phyloP scores from a whole-genome alignment of 2,888 invertebrate species.

The Branchellion lobata region DNA sequence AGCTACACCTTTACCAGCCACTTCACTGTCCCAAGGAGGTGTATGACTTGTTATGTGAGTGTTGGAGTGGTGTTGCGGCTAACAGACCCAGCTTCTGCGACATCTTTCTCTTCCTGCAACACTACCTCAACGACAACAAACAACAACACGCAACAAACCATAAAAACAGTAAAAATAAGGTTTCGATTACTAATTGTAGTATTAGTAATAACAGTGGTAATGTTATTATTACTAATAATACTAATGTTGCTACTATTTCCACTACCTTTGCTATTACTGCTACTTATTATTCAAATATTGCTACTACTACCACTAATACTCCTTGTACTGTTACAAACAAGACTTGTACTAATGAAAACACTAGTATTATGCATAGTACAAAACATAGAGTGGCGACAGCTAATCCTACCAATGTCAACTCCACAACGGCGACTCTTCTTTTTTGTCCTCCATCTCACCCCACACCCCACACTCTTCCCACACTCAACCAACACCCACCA shows the following conservation, averaged over 20 bases:
- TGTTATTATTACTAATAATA: no score
- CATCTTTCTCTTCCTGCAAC: background rate
- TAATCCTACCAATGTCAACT: no score
- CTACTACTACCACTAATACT: background rate
- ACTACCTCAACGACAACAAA: slow-evolving; percentile 10
- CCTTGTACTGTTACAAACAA: no score
- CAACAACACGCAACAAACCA: slow-evolving; percentile 11
- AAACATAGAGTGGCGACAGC: no score
- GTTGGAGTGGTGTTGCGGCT: slow-evolving; percentile 1
- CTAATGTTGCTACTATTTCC: background rate
- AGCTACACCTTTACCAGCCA: slow-evolving; percentile 3
- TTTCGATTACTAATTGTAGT: background rate
- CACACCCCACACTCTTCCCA: no score
- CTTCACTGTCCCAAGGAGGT: slow-evolving; percentile 31
- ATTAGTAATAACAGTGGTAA: no score
- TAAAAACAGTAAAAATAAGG: background rate
- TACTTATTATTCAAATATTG: background rate
- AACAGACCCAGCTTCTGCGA: slow-evolving; percentile 25
- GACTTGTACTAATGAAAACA: no score
- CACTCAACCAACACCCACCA: no score
- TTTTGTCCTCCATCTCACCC: no score
- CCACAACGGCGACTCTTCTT: no score
- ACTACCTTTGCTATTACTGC: background rate
- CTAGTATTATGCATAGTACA: no score
- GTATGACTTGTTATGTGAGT: slow-evolving; percentile 27